A percentile compares a stretch with the other conserved stretches of the same genome.
Conservation (phyloP, 2,113 vertebrate genomes). For the Morone saxatilis region DNA sequence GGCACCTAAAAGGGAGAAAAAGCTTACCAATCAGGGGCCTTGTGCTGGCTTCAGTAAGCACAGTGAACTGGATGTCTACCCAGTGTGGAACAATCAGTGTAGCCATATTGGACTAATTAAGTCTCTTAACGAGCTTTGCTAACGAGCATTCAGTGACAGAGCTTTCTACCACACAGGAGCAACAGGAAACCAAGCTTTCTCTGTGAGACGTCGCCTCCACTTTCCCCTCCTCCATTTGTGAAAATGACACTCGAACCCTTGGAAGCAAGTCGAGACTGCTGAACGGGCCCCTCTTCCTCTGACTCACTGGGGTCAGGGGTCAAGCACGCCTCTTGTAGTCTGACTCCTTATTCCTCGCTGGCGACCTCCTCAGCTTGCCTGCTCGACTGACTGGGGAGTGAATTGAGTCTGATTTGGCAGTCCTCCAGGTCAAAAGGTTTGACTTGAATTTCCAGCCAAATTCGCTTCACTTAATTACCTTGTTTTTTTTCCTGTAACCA, state of each 20-base stretch:
- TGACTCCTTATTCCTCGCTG: background rate
- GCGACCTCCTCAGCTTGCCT: background rate
- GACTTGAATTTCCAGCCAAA: slow-evolving; percentile 45
- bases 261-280: background rate
- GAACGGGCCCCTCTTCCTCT: background rate
- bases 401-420: slow-evolving; percentile 38
- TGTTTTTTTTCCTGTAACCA: slow-evolving; percentile 37
- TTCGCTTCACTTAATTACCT: slow-evolving; percentile 36
- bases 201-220: background rate
- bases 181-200: background rate
- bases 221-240: background rate
- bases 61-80: slow-evolving; percentile 16
- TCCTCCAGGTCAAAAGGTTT: slow-evolving; percentile 45
- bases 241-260: slow-evolving; percentile 14
- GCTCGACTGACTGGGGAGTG: slow-evolving; percentile 14
- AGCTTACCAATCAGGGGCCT: background rate
- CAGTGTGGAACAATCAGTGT: slow-evolving; percentile 53
- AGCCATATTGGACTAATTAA: slow-evolving; percentile 68
- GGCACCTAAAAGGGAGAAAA: slow-evolving; percentile 3
- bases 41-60: slow-evolving; percentile 17
- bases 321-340: slow-evolving; percentile 19
- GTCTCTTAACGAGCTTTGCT: slow-evolving; percentile 42
- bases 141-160: slow-evolving; percentile 44
- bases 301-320: slow-evolving; percentile 14
- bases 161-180: slow-evolving; percentile 1